Evolutionary conservation across 2,797 vertebrate genomes (phyloP).

Genomic region (Lates japonicus): DNA sequence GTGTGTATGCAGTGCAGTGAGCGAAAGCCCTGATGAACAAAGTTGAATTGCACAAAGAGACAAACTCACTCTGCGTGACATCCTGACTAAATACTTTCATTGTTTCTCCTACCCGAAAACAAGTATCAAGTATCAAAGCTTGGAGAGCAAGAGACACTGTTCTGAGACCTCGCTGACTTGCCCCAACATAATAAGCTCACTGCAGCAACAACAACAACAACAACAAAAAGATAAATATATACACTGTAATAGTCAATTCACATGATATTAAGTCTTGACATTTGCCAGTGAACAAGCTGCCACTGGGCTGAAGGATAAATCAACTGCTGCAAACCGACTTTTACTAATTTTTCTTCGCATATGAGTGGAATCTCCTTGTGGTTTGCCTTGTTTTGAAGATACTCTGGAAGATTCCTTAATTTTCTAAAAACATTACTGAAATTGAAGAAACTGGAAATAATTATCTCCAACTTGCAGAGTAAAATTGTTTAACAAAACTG

Average conservation of each 20-base stretch:
- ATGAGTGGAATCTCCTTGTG: slow-evolving; percentile 38
- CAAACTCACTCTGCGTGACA: slow-evolving; percentile 86
- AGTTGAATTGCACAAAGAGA: slow-evolving; percentile 88
- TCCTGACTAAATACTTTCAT: slow-evolving; percentile 89
- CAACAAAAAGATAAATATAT: neutral
- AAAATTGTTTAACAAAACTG: neutral
- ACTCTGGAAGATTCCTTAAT: slow-evolving; percentile 28
- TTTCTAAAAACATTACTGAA: slow-evolving; percentile 35
- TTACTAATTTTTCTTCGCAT: slow-evolving; percentile 30
- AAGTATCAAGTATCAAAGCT: slow-evolving; percentile 83
- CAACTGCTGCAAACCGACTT: slow-evolving; percentile 30
- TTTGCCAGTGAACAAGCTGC: slow-evolving; percentile 35
- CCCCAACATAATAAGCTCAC: slow-evolving; percentile 38
- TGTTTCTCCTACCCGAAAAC: slow-evolving; percentile 87
- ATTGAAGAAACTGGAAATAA: slow-evolving; percentile 8
- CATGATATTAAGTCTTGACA: slow-evolving; percentile 19
- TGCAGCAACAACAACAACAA: slow-evolving; percentile 9
- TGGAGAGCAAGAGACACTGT: slow-evolving; percentile 73
- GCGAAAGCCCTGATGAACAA: slow-evolving; percentile 79
- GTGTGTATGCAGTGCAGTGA: slow-evolving; percentile 30
- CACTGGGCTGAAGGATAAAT: slow-evolving; percentile 31
- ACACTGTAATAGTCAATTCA: slow-evolving; percentile 21
- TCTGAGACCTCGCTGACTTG: slow-evolving; percentile 73
- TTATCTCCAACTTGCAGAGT: slow-evolving; percentile 7
- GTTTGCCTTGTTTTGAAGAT: slow-evolving; percentile 41